A percentile compares a stretch with the other conserved stretches of the same genome.
Evolutionary conservation across 2,113 vertebrate species (phyloP).

Genomic region (Osmerus mordax): DNA sequence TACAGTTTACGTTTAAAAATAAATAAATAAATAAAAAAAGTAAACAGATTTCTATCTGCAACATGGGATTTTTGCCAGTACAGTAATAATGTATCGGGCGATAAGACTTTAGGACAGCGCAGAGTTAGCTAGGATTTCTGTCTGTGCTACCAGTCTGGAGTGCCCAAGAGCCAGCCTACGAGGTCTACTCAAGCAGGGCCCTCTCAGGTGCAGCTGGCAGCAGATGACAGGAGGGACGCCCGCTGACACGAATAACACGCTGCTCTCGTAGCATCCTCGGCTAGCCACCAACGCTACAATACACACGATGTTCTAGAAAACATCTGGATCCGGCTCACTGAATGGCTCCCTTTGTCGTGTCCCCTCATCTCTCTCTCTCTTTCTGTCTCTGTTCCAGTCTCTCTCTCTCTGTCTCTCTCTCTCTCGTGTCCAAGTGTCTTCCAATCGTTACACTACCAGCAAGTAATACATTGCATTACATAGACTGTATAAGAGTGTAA

Average conservation of each 20-base stretch:
- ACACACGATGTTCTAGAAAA: not conserved
- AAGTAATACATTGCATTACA: too few relatives aligned
- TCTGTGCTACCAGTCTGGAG: not conserved
- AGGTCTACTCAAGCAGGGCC: not conserved
- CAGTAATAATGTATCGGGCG: too few relatives aligned
- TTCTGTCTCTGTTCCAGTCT: not conserved
- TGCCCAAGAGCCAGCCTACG: too few relatives aligned
- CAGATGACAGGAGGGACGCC: not conserved
- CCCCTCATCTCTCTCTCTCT: slow-evolving; percentile 3
- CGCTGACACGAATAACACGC: slow-evolving; percentile 3
- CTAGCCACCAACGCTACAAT: not conserved
- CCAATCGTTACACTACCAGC: too few relatives aligned
- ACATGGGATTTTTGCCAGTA: too few relatives aligned
- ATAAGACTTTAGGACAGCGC: too few relatives aligned
- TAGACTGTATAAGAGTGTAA: not conserved
- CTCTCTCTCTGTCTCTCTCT: not conserved
- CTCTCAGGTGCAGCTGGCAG: not conserved
- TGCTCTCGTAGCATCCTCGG: not conserved
- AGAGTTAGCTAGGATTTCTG: not conserved
- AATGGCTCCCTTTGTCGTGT: not conserved
- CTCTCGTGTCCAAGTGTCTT: too few relatives aligned
- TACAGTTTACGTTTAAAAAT: not conserved
- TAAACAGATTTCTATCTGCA: not conserved
- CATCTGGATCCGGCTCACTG: slow-evolving; percentile 11
- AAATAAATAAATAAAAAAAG: not conserved